Base-by-base conservation (phyloP, 2,888 invertebrate species). In the Automeris io region DNA sequence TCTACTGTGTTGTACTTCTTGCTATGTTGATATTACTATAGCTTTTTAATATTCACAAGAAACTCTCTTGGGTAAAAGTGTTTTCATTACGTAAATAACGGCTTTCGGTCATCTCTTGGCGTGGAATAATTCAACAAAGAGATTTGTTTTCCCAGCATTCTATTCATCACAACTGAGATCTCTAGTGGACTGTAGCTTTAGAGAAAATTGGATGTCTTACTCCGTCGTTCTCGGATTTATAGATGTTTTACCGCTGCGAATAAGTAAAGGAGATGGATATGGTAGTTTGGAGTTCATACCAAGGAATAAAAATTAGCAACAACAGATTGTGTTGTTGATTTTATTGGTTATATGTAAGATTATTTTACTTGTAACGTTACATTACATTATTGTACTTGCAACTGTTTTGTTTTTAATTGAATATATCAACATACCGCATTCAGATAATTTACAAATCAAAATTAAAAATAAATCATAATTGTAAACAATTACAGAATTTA, bases 201-300 rank as follows among this genome's bases (percentile, higher is more conserved):
- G 67, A 80, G 78, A 79, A 82, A 82, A 81, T 80, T 82, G 80
- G 78, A 79, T 78, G 76, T 76, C 79, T 76, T 70, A 70, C 67
- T 72, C 55, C 58, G 68, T 67, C 74, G 64, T 63, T 62, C 57
- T 51, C 52, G 67, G 76, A 76, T 78, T 79, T 78, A 79, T 78
- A 70, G 77, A 76, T 74, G 68, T 69, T 70, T 62, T 66, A 61
- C 45, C 55, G 44, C 49, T 2, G 4, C 0, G 51, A 57, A 47
- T 43, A 39, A 18, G 1, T 37, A 51, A 50, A 34, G 32, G 8
- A 36, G 31, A 35, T 49, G 57, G 61, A 69, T 56, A 35, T 29
- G 61, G 57, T 18, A 49, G 11, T 26, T 12, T 35, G 32, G 35
- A 35, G 34, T 2, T 12, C 9, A 3, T 31, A 9, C n/a, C 21